Evolutionary conservation across 1,140 invertebrate genomes (phyloP), one percentile per base, ranked within the genome.

Genomic region (Cotesia glomerata): DNA sequence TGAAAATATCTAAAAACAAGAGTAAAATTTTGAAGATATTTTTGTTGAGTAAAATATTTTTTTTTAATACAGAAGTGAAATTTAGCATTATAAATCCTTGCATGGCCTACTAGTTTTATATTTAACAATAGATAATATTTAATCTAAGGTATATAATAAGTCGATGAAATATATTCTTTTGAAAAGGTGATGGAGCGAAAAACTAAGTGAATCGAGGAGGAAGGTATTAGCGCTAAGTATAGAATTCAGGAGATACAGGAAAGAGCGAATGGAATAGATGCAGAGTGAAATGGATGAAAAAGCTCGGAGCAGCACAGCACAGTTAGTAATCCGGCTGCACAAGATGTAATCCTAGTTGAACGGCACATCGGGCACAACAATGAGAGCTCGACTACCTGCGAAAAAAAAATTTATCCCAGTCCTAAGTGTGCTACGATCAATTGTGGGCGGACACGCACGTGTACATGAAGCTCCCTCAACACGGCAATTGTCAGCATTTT

Each of bases 281-380:
- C 39, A 61, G 54, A 73, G 49, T 61, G 45, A 62, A 62, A 64
- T 34, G 39, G 66, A 72, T 52, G 66, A 63, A 61, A 58, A 70
- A 76, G 35, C 51, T 59, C n/a, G 49, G 36, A 52, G 62, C 58
- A 54, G 45, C 61, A 26, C 18, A n/a, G n/a, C n/a, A 18, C 73
- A 65, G 63, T 49, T 52, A 69, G 66, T 75, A 72, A 75, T 75
- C 74, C 74, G 56, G 69, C 63, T 49, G 71, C 39, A 39, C 64
- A 62, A 73, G 74, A 73, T 39, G 73, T 74, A 74, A 75, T 73
- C 74, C 69, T 72, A 75, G 54, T 51, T 51, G 8, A 63, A 58
- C 63, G 67, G 71, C 59, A 72, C 71, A 73, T 74, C 74, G 59
- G 59, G 62, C 65, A 61, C 71, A 58, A 75, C 71, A 75, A 75